Base-by-base conservation (phyloP, 2,888 invertebrate species). In the Coelinius sp. region DNA sequence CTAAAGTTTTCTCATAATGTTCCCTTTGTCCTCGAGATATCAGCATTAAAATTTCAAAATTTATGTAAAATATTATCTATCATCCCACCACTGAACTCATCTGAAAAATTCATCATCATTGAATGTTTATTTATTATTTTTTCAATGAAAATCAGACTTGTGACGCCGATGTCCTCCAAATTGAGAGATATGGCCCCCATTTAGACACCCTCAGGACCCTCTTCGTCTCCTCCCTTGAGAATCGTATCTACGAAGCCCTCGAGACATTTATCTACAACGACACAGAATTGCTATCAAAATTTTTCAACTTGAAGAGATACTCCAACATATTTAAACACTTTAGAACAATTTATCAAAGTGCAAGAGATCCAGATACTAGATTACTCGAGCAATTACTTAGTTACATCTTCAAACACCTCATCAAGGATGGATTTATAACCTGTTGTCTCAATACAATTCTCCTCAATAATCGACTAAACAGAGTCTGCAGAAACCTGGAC, bases 141-240 rank as follows among this genome's bases (percentile, higher is more conserved):
- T 10, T n/a, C 10, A 12, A 41, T 41, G 31, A 31, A 6, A 44
- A 20, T 20, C 17, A 49, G 46, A 41, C 41, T 12, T 12, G 20
- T 52, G 52, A 52, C 20, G n/a, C 35, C 17, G 35, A 35, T 14
- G 35, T 2, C 12, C 6, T 72, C 6, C 63, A 49, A 49, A 31
- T 75, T 0, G 27, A 35, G 1, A 6, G 24, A 10, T 22, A 22
- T 41, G 63, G 41, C 31, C 7, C 14, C 14, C 27, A 67, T 10
- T 81, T 86, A n/a, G 76, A 76, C 44, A 71, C 84, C 27, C 46
- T 38, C 41, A 79, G 78, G 22, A 75, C 77, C 4, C 25, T 84
- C 12, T 79, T 85, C 68, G 80, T 80, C 1, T 78, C 81, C 7
- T 79, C 79, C 62, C 74, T 85, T 64, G 83, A 85, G 66, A 76